These are phyloP conservation scores for Colius striatus DNA, from an alignment of 2,113 vertebrate species.

Conservation along the genomic window DNA sequence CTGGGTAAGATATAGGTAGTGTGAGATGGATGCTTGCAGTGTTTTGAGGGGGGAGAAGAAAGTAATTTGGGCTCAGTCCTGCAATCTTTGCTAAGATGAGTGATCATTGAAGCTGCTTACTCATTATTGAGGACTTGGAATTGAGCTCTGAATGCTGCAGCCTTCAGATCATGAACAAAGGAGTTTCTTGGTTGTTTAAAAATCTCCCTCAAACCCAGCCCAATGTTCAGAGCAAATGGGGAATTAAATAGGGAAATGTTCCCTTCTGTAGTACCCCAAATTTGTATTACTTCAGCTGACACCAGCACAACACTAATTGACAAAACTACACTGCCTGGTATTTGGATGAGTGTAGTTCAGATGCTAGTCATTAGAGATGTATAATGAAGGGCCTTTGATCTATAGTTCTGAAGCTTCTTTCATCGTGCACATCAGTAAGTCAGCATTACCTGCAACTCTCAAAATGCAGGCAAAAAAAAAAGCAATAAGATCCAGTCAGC, in stretches of 20 bases:
- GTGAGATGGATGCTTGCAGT: neutral
- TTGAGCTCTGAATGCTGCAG: neutral
- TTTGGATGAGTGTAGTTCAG: neutral
- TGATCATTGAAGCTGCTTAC: neutral
- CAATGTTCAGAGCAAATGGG: neutral
- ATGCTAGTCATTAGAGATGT: neutral
- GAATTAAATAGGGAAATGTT: neutral
- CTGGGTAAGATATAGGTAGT: neutral
- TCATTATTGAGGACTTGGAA: neutral
- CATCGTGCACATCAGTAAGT: neutral
- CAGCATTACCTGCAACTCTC: neutral
- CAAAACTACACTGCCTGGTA: neutral
- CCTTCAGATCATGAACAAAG: neutral
- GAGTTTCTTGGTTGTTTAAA: neutral
- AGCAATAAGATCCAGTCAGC: rapidly evolving
- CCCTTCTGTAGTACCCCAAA: neutral
- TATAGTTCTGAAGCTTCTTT: neutral
- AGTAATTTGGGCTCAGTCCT: neutral
- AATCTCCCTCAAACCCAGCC: neutral
- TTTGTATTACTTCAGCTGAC: neutral
- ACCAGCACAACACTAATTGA: neutral
- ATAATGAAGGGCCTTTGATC: neutral
- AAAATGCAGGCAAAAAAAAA: neutral
- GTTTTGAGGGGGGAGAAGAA: neutral
- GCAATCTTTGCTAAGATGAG: neutral